phyloP scores from a whole-genome alignment of 2,113 vertebrate genomes.

The Tychaedon coryphoeus region DNA sequence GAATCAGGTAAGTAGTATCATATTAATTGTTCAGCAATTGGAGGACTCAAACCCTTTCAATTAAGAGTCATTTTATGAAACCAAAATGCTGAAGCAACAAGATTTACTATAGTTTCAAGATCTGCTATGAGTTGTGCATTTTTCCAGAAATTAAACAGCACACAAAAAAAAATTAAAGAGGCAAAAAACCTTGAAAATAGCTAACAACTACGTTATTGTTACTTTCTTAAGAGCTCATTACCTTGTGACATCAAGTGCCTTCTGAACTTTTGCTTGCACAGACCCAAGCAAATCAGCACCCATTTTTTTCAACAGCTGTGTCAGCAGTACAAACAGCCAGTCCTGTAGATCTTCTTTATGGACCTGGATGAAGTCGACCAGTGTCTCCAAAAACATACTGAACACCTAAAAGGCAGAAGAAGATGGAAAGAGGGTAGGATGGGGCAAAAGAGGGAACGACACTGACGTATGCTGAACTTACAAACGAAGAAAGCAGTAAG shows the following conservation, averaged over 20 bases:
- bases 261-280: conserved; percentile 97
- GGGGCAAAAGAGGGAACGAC: conserved; percentile 66
- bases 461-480: conserved; percentile 56
- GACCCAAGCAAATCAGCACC: conserved; percentile 96
- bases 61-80: neutral
- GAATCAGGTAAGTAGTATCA: neutral
- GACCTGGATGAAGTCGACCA: conserved; percentile 94
- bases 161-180: neutral
- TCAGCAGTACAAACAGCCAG: conserved; percentile 94
- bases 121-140: neutral
- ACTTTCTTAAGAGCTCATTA: conserved; percentile 45
- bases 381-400: conserved; percentile 98
- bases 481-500: conserved; percentile 69
- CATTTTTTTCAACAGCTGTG: conserved; percentile 97
- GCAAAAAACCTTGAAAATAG: neutral
- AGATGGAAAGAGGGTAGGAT: conserved; percentile 39
- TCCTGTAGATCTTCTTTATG: conserved; percentile 97
- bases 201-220: neutral
- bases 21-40: neutral
- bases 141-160: neutral
- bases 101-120: neutral
- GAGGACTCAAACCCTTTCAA: neutral
- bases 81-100: neutral
- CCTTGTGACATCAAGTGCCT: conserved; percentile 94
- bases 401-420: conserved; percentile 84